Evolutionary conservation across 92 coral and sea anemone genomes (phyloP), one percentile per base, ranked within the genome.

Genomic region (Palythoa caribaeorum): DNA sequence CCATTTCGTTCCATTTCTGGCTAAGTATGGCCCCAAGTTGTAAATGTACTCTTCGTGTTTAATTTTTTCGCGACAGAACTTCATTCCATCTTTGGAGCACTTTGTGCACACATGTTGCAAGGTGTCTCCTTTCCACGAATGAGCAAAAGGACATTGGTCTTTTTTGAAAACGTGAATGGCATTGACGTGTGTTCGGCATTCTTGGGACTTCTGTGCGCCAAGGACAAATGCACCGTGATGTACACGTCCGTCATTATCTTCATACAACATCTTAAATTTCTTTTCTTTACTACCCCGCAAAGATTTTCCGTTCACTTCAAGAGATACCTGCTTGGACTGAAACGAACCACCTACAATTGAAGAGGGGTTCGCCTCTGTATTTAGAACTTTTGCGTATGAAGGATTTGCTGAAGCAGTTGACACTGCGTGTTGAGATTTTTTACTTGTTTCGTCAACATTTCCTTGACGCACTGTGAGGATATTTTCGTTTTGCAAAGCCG

Each of bases 181-280:
- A 12, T 8, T 13, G 0, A 0, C 1, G 72, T 90, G 95, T 38
- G 5, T 37, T 0, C 9, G 35, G 71, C 95, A 92, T 19, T 90
- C 95, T 6, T n/a, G 14, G 12, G 95, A 90, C 54, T 92, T 92
- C 44, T 35, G 21, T 13, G 77, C 89, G 6, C 93, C 73, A 52
- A 20, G 76, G 17, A 92, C 93, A 6, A 17, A 48, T 1, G 93
- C 87, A 28, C 95, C 95, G 53, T 92, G 95, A 66, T 92, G 95
- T 13, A 92, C 28, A 71, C 73, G 85, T 12, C 91, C 95, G 1
- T 5, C 16, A 5, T 38, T 10, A 38, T 84, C 93, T 20, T 86
- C 88, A 71, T 21, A 65, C 62, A 9, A 38, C 19, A 73, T 51
- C 8, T 40, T 60, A 62, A 92, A 92, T 0, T 20, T 48, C 19